These are phyloP conservation scores for Neogale vison DNA, from an alignment of 2,113 vertebrate species.

Conservation along the genomic window DNA sequence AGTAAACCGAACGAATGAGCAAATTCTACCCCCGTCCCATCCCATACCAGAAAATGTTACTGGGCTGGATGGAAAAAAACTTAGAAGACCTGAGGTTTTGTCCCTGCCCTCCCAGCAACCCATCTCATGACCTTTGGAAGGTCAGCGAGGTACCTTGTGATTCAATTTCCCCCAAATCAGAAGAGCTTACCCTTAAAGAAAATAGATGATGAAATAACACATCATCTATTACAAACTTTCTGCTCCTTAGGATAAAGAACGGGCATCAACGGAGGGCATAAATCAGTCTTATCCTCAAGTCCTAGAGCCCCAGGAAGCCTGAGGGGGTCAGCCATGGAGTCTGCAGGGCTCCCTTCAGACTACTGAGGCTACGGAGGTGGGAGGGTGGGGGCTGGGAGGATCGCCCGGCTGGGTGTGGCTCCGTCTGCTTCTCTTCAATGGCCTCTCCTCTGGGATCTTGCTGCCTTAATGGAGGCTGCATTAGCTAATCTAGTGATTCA, in stretches of 20 bases:
- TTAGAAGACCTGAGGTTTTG: neutral
- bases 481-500: slow-evolving; percentile 91
- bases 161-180: neutral
- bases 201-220: neutral
- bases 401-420: slow-evolving; percentile 5
- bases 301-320: neutral
- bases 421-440: slow-evolving; percentile 74
- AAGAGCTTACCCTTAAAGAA: neutral
- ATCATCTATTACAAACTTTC: neutral
- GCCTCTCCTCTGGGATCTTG: slow-evolving; percentile 78
- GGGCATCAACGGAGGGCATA: neutral
- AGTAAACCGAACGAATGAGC: neutral
- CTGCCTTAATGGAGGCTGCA: slow-evolving; percentile 88
- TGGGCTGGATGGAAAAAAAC: neutral
- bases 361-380: rapidly evolving
- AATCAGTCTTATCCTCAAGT: neutral
- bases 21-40: neutral
- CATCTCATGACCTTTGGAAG: neutral
- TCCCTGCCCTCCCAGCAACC: neutral
- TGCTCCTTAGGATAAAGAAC: neutral
- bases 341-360: neutral
- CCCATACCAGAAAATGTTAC: neutral
- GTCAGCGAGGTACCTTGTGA: neutral
- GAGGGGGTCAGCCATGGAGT: neutral
- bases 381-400: neutral